A percentile compares a stretch with the other conserved stretches of the same genome.
phyloP scores from a whole-genome alignment of 1,140 invertebrate species.

The Drosophila burlai region DNA sequence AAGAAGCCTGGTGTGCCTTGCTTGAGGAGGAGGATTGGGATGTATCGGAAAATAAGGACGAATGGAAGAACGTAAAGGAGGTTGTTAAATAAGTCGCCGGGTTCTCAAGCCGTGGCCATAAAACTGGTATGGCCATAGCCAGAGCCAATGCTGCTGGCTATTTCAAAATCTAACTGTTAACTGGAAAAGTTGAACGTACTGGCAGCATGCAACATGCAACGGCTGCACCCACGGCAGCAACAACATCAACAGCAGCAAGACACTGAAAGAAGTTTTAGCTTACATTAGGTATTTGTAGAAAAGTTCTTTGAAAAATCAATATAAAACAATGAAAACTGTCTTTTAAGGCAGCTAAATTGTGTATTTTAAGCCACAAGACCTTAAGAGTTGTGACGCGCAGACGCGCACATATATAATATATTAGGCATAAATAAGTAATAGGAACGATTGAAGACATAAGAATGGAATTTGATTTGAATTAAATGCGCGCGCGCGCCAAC shows the following conservation, averaged over 20 bases:
- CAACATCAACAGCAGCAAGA: slow-evolving; percentile 17
- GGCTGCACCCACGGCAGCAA: slow-evolving; percentile 77
- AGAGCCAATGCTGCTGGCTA: slow-evolving; percentile 68
- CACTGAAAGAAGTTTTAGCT: background rate
- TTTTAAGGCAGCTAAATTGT: background rate
- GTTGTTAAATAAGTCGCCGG: too few species aligned
- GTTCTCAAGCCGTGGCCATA: slow-evolving; percentile 70
- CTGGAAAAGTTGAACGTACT: slow-evolving; percentile 84
- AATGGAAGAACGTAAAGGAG: too few species aligned
- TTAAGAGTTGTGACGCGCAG: too few species aligned
- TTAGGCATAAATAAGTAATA: too few species aligned
- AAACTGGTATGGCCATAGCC: slow-evolving; percentile 67
- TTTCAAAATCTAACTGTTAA: slow-evolving; percentile 84
- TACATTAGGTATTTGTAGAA: background rate
- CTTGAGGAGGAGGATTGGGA: slow-evolving; percentile 2
- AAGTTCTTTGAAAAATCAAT: background rate
- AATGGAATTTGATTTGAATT: too few species aligned
- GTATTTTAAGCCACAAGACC: too few species aligned
- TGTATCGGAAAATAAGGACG: too few species aligned
- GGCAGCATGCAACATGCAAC: slow-evolving; percentile 72
- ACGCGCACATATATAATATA: too few species aligned
- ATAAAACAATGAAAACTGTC: background rate
- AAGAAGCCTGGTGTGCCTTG: slow-evolving; percentile 8
- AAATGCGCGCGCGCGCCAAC: too few species aligned
- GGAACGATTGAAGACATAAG: too few species aligned